Evolutionary conservation across 2,113 vertebrate species (phyloP), one percentile per base, ranked within the genome.

Genomic region (Brevimyrus niger): DNA sequence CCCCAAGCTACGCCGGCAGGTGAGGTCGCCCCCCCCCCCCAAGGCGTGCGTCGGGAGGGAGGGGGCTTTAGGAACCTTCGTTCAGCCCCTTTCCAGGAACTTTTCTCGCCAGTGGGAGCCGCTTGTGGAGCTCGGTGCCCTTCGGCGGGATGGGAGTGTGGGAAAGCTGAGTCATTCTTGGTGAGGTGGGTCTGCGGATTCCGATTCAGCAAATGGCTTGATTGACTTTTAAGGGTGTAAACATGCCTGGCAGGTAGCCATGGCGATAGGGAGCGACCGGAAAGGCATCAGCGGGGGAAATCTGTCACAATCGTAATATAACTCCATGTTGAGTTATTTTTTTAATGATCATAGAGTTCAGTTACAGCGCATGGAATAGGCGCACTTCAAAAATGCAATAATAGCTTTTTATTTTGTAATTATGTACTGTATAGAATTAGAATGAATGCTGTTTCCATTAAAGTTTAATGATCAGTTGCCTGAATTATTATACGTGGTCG

Each of bases 1-100:
- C 27, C 94, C 96, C 3, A 94, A 95, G 90, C 95, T 99, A 55
- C 93, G 94, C 90, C 97, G 95, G 48, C 94, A 97, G 96, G 98
- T 99, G 91, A 92, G 94, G 6, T 91, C 55, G 46, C 53, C 55
- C 53, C 55, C 61, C 73, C 85, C 51, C 53, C 15, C 19, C 8
- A 4, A 3, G 0, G 47, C 15, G 4, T 31, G 15, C 27, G 10
- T 19, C 13, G 19, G 38, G 21, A 42, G 46, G n/a, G 38, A 27
- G 48, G 47, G 9, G n/a, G 73, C 11, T 50, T 13, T 86, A 86
- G 35, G 47, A 50, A 47, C 35, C 0, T 44, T 4, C 15, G 8
- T 46, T 46, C 6, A 82, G 42, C 82, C 42, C 47, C 48, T 10
- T 51, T 50, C 31, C 1, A 35, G 69, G 55, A 89, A 55, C 21